phyloP scores from a whole-genome alignment of 2,888 invertebrate species.

The Mesopsocus fuscifrons region DNA sequence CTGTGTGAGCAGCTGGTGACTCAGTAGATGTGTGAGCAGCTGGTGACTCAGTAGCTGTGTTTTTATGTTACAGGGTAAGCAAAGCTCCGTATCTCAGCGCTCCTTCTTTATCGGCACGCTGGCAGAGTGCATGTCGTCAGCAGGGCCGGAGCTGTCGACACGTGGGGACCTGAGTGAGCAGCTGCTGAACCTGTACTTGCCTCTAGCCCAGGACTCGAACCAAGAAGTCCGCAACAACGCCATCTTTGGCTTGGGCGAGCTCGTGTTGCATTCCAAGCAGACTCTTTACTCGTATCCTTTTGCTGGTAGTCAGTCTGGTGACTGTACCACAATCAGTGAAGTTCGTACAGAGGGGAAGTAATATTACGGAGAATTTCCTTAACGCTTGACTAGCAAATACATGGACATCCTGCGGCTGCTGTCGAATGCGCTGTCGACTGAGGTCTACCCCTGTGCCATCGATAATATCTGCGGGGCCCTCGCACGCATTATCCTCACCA shows the following conservation, averaged over 20 bases:
- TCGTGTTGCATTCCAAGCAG: conserved; percentile 44
- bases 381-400: conserved; percentile 32
- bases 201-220: conserved; percentile 37
- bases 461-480: conserved; percentile 66
- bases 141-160: conserved; percentile 30
- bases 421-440: conserved; percentile 41
- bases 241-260: conserved; percentile 54
- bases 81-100: conserved; percentile 40
- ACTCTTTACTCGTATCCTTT: conserved; percentile 27
- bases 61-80: conserved; percentile 49
- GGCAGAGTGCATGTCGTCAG: conserved; percentile 47
- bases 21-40: no score
- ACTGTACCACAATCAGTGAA: no score
- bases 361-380: no score
- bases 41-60: no score
- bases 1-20: no score
- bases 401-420: conserved; percentile 42
- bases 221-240: conserved; percentile 59
- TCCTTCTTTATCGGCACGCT: conserved; percentile 54
- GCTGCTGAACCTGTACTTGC: conserved; percentile 41
- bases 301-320: no score
- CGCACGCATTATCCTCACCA: conserved; percentile 48
- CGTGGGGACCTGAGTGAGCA: conserved; percentile 33
- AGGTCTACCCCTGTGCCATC: conserved; percentile 41
- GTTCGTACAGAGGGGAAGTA: no score